A percentile compares a stretch with the other conserved stretches of the same genome.
Evolutionary conservation across 2,113 vertebrate species (phyloP).

Genomic region (Rhinichthys klamathensis): DNA sequence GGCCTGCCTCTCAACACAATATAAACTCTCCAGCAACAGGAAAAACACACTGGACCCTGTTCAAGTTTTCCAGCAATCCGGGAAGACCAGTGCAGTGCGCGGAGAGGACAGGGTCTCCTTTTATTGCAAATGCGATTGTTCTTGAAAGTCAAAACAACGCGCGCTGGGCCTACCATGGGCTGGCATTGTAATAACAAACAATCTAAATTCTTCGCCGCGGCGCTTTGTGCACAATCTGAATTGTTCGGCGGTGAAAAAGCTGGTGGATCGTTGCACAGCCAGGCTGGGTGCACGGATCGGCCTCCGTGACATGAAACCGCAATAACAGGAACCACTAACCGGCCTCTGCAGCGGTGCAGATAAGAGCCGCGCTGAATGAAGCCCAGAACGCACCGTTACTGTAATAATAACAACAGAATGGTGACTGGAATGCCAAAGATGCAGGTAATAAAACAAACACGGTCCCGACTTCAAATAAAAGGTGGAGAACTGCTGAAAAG

Average conservation of each 20-base stretch:
- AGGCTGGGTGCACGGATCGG: constrained; percentile 58
- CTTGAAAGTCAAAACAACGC: constrained; percentile 70
- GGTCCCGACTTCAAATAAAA: constrained; percentile 25
- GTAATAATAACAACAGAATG: constrained; percentile 37
- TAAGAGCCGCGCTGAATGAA: constrained; percentile 68
- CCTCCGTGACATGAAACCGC: constrained; percentile 55
- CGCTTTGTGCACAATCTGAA: constrained; percentile 62
- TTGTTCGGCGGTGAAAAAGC: constrained; percentile 55
- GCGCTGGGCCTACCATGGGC: constrained; percentile 59
- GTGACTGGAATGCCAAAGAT: constrained; percentile 51
- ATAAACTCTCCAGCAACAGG: constrained; percentile 37
- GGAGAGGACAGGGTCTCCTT: constrained; percentile 43
- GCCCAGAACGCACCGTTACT: constrained; percentile 40
- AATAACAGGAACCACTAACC: constrained; percentile 78
- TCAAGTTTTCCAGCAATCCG: constrained; percentile 45
- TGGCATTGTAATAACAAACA: constrained; percentile 74
- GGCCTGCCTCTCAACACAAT: constrained; percentile 47
- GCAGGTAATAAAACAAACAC: constrained; percentile 42
- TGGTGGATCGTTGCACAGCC: constrained; percentile 32
- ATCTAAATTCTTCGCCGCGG: constrained; percentile 60
- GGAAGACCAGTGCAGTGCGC: constrained; percentile 46
- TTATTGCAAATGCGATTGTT: constrained; percentile 72
- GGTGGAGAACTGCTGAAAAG: not conserved
- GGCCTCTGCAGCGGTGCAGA: constrained; percentile 72
- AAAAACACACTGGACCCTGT: not conserved